Conservation (phyloP, 2,113 vertebrate genomes). For the Corythaixoides concolor region DNA sequence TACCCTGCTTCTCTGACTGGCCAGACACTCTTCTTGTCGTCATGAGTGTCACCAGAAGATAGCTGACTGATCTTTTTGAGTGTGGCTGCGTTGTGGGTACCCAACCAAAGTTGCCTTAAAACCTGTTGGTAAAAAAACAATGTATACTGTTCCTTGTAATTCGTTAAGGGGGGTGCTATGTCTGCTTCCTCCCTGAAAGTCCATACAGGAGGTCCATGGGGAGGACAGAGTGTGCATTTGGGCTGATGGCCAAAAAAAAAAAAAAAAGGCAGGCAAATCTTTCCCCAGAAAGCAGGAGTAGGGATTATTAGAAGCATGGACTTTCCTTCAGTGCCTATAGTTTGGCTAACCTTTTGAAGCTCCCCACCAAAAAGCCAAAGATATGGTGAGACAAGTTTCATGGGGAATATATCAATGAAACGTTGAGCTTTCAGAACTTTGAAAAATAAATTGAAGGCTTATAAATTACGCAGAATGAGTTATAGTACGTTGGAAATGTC, state of each 20-base stretch:
- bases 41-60: accelerated
- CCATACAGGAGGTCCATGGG: not conserved
- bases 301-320: not conserved
- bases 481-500: not conserved
- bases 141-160: not conserved
- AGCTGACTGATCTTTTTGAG: not conserved
- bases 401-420: not conserved
- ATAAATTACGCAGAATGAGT: not conserved
- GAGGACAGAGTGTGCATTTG: not conserved
- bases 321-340: not conserved
- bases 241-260: not conserved
- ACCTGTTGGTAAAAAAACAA: not conserved
- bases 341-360: not conserved
- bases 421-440: not conserved
- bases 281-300: not conserved
- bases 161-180: not conserved
- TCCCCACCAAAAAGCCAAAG: not conserved
- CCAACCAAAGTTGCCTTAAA: not conserved
- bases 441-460: slow-evolving; percentile 8
- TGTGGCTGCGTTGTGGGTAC: not conserved
- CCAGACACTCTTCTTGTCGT: not conserved
- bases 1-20: not conserved
- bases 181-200: not conserved
- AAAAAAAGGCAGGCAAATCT: not conserved
- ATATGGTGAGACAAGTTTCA: not conserved